phyloP scores from a whole-genome alignment of 2,888 invertebrate genomes.

The Cheilosia impressa region DNA sequence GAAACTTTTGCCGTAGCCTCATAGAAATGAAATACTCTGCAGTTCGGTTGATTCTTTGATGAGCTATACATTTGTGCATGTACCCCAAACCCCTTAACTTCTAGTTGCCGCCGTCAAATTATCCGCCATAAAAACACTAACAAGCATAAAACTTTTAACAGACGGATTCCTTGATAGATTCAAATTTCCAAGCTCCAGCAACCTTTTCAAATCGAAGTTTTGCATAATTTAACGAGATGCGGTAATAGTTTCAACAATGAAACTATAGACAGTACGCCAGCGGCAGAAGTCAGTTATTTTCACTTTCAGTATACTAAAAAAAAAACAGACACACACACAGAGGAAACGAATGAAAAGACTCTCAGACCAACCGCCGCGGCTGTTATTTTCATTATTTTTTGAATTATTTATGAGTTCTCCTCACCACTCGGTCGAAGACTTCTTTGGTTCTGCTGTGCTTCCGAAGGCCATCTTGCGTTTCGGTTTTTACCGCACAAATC shows the following conservation, averaged over 20 bases:
- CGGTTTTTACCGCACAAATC: background rate
- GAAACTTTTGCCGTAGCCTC: too few relatives aligned
- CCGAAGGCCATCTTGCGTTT: conserved; percentile 4
- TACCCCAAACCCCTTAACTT: too few relatives aligned
- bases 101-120: too few relatives aligned
- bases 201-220: conserved; percentile 7
- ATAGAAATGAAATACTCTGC: too few relatives aligned
- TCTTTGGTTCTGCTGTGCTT: background rate
- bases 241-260: background rate
- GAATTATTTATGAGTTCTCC: conserved; percentile 18
- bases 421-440: background rate
- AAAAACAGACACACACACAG: background rate
- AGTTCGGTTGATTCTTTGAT: too few relatives aligned
- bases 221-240: conserved; percentile 1
- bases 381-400: background rate
- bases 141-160: too few relatives aligned
- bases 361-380: background rate
- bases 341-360: background rate
- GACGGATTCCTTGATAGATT: background rate
- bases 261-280: conserved; percentile 3
- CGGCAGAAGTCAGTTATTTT: background rate
- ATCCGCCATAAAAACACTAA: too few relatives aligned
- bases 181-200: background rate
- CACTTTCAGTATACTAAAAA: background rate
- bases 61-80: too few relatives aligned